Evolutionary conservation across 92 coral and sea anemone species (phyloP).

Genomic region (Micromussa lordhowensis): DNA sequence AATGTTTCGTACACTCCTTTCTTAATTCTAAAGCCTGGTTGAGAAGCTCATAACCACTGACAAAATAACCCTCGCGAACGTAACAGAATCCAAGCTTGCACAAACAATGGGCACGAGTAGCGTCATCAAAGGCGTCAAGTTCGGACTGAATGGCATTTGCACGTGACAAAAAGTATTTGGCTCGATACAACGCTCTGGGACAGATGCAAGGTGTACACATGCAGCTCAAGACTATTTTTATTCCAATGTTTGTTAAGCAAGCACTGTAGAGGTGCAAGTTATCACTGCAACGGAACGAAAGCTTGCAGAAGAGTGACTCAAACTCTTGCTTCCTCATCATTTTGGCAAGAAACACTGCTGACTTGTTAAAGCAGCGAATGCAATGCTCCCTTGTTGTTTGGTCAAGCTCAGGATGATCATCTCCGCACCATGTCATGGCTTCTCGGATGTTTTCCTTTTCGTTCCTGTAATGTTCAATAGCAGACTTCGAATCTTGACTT

Average conservation of each 20-base stretch:
- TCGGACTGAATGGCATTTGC: conserved; percentile 18
- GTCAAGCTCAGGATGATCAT: conserved; percentile 20
- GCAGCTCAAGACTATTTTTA: conserved; percentile 51
- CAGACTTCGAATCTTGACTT: conserved; percentile 39
- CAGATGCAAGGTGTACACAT: conserved; percentile 48
- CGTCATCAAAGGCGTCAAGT: neutral
- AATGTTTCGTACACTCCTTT: neutral
- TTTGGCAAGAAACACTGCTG: conserved; percentile 57
- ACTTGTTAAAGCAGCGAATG: conserved; percentile 51
- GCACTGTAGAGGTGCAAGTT: conserved; percentile 38
- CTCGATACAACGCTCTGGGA: conserved; percentile 31
- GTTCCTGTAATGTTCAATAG: conserved; percentile 46
- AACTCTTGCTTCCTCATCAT: conserved; percentile 33
- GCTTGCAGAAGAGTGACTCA: conserved; percentile 33
- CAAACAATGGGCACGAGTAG: conserved; percentile 45
- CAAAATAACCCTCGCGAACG: conserved; percentile 29
- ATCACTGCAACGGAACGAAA: conserved; percentile 36
- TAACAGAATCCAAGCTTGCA: conserved; percentile 61
- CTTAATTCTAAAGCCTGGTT: conserved; percentile 34
- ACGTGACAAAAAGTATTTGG: conserved; percentile 21
- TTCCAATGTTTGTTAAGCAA: conserved; percentile 60
- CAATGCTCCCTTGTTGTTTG: conserved; percentile 7
- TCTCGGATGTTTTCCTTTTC: conserved; percentile 69
- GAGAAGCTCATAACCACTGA: conserved; percentile 37
- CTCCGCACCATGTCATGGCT: conserved; percentile 62